phyloP scores from a whole-genome alignment of 2,113 vertebrate species.

The Eonycteris spelaea region DNA sequence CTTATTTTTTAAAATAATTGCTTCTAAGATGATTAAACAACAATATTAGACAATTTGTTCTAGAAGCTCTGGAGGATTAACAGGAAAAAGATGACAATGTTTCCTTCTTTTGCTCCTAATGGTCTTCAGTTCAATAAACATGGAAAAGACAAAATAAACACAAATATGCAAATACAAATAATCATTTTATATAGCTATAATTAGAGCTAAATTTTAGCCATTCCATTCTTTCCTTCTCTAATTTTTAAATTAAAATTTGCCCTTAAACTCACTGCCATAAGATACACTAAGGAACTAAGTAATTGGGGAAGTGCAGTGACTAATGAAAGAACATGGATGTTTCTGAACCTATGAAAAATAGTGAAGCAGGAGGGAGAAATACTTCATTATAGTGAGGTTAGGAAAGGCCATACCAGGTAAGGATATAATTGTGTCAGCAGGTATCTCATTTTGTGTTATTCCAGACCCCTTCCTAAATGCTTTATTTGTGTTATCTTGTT shows the following conservation, averaged over 20 bases:
- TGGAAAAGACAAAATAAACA: background rate
- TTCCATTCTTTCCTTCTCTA: background rate
- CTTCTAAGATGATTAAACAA: background rate
- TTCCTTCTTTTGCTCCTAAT: background rate
- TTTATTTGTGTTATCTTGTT: background rate
- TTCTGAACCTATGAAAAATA: background rate
- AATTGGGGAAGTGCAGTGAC: background rate
- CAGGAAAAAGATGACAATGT: background rate
- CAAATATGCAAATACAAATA: background rate
- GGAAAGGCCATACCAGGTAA: background rate
- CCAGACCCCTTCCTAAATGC: background rate
- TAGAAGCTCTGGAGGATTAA: background rate
- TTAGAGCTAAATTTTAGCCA: background rate
- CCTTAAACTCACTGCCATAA: background rate
- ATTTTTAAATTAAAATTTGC: background rate
- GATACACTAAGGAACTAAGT: background rate
- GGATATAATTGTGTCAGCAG: background rate
- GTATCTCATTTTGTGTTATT: background rate
- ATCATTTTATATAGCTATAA: background rate
- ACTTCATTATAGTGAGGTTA: background rate
- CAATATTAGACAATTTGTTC: background rate
- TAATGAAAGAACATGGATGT: background rate
- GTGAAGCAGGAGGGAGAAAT: background rate
- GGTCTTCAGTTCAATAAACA: background rate
- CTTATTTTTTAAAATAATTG: conserved; percentile 15